Percentiles rank a stretch among this genome's conserved stretches.
Conservation (phyloP, 2,888 invertebrate genomes). For the Agelastica alni region DNA sequence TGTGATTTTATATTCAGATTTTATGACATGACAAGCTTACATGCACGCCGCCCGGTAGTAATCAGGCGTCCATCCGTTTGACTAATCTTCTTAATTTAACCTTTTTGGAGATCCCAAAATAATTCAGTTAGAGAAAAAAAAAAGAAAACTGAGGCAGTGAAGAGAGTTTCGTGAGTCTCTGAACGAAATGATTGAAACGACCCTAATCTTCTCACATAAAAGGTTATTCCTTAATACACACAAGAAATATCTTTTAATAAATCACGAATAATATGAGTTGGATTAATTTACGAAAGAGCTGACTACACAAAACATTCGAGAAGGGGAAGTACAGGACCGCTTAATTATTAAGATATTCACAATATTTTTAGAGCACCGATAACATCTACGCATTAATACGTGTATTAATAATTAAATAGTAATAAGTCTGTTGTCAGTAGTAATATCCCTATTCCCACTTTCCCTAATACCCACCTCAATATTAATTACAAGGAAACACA, state of each 20-base stretch:
- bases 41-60: not conserved
- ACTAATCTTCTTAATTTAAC: constrained; percentile 14
- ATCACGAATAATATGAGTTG: constrained; percentile 23
- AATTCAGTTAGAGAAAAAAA: constrained; percentile 1
- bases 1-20: no score
- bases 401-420: no score
- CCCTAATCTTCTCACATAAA: constrained; percentile 23
- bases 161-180: constrained; percentile 10
- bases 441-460: no score
- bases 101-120: not conserved
- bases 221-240: constrained; percentile 26
- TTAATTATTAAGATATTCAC: no score
- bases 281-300: constrained; percentile 17
- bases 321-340: constrained; percentile 3
- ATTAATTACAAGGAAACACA: no score
- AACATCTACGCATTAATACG: no score
- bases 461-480: no score
- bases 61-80: not conserved
- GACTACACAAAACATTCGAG: constrained; percentile 7
- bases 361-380: no score
- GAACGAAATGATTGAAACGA: constrained; percentile 16
- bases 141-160: constrained; percentile 5
- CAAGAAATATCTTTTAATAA: constrained; percentile 24
- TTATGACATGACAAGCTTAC: no score
- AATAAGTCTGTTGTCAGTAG: no score